Evolutionary conservation across 2,797 vertebrate genomes (phyloP).

Genomic region (Enteromius paludinosus): DNA sequence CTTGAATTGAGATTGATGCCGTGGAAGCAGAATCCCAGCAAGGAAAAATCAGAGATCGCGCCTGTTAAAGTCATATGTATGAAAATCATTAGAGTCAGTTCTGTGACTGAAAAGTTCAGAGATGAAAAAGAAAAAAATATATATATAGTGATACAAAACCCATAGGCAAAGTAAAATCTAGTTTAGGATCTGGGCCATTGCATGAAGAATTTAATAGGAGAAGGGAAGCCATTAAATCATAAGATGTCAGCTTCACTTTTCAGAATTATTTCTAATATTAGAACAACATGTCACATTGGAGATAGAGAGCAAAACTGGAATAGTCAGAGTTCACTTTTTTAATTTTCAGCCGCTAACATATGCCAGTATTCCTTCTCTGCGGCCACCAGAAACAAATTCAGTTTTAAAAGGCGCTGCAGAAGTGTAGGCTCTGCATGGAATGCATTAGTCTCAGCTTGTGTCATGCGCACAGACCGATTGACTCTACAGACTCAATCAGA

Average conservation of each 20-base stretch:
- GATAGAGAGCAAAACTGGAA: slow-evolving; percentile 38
- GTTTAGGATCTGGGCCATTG: slow-evolving; percentile 45
- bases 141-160: slow-evolving; percentile 35
- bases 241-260: slow-evolving; percentile 61
- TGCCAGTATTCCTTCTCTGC: slow-evolving; percentile 40
- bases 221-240: slow-evolving; percentile 62
- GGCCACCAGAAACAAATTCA: slow-evolving; percentile 55
- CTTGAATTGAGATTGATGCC: slow-evolving; percentile 24
- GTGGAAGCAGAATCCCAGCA: slow-evolving; percentile 26
- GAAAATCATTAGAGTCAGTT: slow-evolving; percentile 56
- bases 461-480: slow-evolving; percentile 31
- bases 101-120: slow-evolving; percentile 31
- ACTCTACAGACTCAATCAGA: slow-evolving; percentile 34
- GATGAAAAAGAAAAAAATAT: slow-evolving; percentile 18
- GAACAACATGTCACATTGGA: slow-evolving; percentile 54
- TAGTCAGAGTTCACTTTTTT: slow-evolving; percentile 31
- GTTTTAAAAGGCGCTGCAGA: slow-evolving; percentile 50
- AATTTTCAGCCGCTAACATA: slow-evolving; percentile 48
- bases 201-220: slow-evolving; percentile 52
- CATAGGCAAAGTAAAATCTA: slow-evolving; percentile 48
- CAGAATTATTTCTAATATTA: slow-evolving; percentile 59
- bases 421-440: slow-evolving; percentile 48
- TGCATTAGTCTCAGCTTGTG: slow-evolving; percentile 45
- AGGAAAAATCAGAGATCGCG: slow-evolving; percentile 15
- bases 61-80: slow-evolving; percentile 50